Conservation (phyloP, 2,797 vertebrate species). For the Pagetopsis macropterus region DNA sequence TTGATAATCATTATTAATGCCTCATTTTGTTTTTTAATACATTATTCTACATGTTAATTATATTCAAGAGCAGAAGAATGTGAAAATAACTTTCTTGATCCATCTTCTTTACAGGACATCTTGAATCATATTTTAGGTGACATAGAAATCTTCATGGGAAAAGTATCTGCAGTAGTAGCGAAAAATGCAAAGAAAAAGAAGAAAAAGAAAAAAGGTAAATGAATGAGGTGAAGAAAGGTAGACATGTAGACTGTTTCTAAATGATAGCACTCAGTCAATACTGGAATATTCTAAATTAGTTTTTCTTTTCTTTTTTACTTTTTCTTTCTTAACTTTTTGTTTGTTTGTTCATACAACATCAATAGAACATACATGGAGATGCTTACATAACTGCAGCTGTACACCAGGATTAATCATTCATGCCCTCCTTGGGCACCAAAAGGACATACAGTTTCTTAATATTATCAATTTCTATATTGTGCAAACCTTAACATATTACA, state of each 20-base stretch:
- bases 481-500: no score
- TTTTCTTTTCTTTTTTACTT: no score
- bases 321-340: no score
- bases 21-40: not conserved
- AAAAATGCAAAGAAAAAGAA: constrained; percentile 77
- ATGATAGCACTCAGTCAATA: not conserved
- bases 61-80: not conserved
- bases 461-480: no score
- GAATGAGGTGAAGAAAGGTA: not conserved
- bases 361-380: no score
- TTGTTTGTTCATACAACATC: no score
- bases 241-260: not conserved
- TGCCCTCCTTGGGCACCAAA: no score
- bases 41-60: not conserved
- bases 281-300: not conserved
- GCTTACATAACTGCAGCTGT: no score
- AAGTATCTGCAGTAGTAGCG: constrained; percentile 53
- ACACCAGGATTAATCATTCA: no score
- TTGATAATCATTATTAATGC: not conserved
- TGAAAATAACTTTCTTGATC: not conserved
- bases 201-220: constrained; percentile 79
- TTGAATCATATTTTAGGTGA: constrained; percentile 82
- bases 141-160: constrained; percentile 77
- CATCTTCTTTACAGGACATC: constrained; percentile 75
- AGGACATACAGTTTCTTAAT: no score